Percentiles rank a stretch among this genome's conserved stretches.
phyloP scores from a whole-genome alignment of 2,797 vertebrate species.

The Hapalemur alaotrensis region DNA sequence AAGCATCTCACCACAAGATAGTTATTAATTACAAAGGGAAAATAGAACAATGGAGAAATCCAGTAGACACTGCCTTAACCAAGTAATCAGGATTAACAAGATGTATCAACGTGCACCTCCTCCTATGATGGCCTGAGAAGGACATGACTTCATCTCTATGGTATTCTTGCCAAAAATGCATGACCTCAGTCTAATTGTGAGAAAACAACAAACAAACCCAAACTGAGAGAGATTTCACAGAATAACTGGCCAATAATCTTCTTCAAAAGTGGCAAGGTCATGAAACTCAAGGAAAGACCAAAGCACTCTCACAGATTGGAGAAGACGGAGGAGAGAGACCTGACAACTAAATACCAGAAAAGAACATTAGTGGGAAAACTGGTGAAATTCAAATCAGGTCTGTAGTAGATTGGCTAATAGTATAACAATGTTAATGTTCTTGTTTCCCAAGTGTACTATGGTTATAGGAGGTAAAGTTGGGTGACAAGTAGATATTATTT shows the following conservation, averaged over 20 bases:
- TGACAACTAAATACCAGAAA: neutral
- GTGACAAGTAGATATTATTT: no score
- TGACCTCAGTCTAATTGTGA: neutral
- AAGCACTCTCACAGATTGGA: neutral
- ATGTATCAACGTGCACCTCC: no score
- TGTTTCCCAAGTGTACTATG: neutral
- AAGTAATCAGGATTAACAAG: no score
- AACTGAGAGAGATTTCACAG: neutral
- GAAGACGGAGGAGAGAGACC: neutral
- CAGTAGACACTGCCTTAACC: no score
- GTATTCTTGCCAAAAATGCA: neutral
- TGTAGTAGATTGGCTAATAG: neutral
- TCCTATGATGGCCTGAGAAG: no score
- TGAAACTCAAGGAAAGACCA: neutral
- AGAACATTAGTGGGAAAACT: neutral
- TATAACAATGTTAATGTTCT: neutral
- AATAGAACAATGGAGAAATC: no score
- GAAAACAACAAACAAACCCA: neutral
- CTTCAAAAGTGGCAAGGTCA: neutral
- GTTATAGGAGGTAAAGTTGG: neutral
- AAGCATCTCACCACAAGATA: no score
- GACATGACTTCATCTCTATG: rapidly evolving
- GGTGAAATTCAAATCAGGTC: neutral
- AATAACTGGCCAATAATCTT: neutral
- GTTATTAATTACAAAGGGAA: no score